Evolutionary conservation across 2,797 vertebrate species (phyloP).

Genomic region (Pteronotus mesoamericanus): DNA sequence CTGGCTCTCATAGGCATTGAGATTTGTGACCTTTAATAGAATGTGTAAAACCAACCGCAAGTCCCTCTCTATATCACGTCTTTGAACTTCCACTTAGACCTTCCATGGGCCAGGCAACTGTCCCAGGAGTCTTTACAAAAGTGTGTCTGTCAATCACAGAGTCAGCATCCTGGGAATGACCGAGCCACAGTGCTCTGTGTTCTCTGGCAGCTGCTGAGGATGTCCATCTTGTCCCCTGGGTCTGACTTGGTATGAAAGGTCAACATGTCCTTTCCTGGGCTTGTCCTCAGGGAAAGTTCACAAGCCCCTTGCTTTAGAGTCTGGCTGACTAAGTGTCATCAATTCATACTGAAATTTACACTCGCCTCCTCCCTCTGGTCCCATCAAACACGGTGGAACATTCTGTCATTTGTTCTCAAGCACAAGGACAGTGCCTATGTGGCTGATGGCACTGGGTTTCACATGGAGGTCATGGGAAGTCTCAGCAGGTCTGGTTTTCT

Average conservation of each 20-base stretch:
- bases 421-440: neutral
- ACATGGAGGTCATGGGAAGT: neutral
- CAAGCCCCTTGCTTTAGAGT: neutral
- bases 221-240: rapidly evolving
- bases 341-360: conserved; percentile 64
- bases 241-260: neutral
- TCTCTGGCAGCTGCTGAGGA: neutral
- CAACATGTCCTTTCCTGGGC: neutral
- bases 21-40: neutral
- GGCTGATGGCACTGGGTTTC: neutral
- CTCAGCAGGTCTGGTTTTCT: neutral
- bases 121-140: no score
- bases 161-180: no score
- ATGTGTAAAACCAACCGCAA: neutral
- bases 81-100: neutral
- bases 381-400: neutral
- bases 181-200: rapidly evolving
- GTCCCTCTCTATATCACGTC: neutral
- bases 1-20: rapidly evolving
- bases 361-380: neutral
- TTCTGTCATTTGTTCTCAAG: neutral
- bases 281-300: neutral
- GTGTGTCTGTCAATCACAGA: rapidly evolving
- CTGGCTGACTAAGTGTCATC: conserved; percentile 57
- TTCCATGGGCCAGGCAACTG: rapidly evolving